Evolutionary conservation across 2,888 invertebrate species (phyloP).

Genomic region (Sturmia bella): DNA sequence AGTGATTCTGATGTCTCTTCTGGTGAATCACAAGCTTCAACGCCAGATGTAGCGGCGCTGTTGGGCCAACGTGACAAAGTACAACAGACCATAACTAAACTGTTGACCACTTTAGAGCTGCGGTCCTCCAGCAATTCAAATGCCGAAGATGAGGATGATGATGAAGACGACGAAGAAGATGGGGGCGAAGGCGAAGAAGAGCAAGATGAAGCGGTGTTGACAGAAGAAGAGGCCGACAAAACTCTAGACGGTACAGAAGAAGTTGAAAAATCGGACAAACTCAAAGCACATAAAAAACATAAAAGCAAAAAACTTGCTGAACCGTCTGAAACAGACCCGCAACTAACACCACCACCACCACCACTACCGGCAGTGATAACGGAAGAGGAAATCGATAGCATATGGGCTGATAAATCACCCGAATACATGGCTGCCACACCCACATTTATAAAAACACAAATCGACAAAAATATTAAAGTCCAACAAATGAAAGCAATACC

Average conservation of each 20-base stretch:
- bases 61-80: conserved; percentile 67
- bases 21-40: conserved; percentile 78
- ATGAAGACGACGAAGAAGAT: conserved; percentile 73
- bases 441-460: conserved; percentile 74
- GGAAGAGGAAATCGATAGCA: conserved; percentile 74
- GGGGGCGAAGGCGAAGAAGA: conserved; percentile 64
- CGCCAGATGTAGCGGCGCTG: conserved; percentile 73
- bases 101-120: conserved; percentile 74
- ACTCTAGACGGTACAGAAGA: conserved; percentile 53
- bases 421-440: conserved; percentile 76
- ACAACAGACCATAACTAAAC: conserved; percentile 75
- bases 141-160: conserved; percentile 76
- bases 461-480: conserved; percentile 70
- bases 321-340: too few species aligned
- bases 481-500: conserved; percentile 70
- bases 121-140: conserved; percentile 78
- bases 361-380: conserved; percentile 53
- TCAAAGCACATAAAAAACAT: conserved; percentile 30
- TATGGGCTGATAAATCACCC: conserved; percentile 76
- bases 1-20: conserved; percentile 79
- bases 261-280: conserved; percentile 23
- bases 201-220: not conserved
- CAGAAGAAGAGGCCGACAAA: conserved; percentile 8
- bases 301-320: conserved; percentile 19
- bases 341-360: too few species aligned